phyloP scores from a whole-genome alignment of 64 coral and sea anemone species.

The Porites lutea region DNA sequence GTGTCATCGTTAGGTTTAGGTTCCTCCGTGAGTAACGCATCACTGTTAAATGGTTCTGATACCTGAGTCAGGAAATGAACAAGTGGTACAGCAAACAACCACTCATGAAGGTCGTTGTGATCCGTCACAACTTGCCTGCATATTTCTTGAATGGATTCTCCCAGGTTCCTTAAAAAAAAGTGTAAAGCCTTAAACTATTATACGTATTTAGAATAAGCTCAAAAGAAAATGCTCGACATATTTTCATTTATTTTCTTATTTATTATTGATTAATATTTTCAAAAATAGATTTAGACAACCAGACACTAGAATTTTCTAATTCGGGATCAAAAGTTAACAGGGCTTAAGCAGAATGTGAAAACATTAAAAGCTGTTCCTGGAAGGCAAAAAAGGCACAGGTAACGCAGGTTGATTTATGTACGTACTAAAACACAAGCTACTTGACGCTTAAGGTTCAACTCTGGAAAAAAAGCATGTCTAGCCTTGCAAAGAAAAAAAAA shows the following conservation, averaged over 20 bases:
- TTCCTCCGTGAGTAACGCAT: slow-evolving; percentile 31
- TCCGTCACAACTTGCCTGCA: slow-evolving; percentile 22
- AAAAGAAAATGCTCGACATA: not conserved
- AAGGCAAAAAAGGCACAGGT: too few species aligned
- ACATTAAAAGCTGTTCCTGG: too few species aligned
- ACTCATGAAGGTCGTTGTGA: not conserved
- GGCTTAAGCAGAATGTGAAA: too few species aligned
- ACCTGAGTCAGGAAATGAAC: slow-evolving; percentile 16
- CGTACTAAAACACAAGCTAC: too few species aligned
- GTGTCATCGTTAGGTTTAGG: slow-evolving; percentile 22
- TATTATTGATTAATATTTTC: too few species aligned
- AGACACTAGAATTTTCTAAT: too few species aligned
- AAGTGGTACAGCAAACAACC: slow-evolving; percentile 42
- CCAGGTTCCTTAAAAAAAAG: not conserved
- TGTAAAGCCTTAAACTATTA: not conserved
- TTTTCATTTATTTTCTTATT: too few species aligned
- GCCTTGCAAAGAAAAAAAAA: too few species aligned
- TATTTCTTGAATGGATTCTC: slow-evolving; percentile 25
- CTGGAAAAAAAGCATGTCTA: not conserved
- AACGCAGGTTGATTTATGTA: too few species aligned
- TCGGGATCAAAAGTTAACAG: too few species aligned
- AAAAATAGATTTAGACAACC: too few species aligned
- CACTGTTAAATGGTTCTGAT: slow-evolving; percentile 23
- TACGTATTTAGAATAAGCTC: not conserved
- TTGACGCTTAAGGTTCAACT: too few species aligned